Percentiles rank a stretch among this genome's conserved stretches.
These are phyloP conservation scores for Carassius carassius DNA, from an alignment of 2,113 vertebrate genomes.

Conservation along the genomic window DNA sequence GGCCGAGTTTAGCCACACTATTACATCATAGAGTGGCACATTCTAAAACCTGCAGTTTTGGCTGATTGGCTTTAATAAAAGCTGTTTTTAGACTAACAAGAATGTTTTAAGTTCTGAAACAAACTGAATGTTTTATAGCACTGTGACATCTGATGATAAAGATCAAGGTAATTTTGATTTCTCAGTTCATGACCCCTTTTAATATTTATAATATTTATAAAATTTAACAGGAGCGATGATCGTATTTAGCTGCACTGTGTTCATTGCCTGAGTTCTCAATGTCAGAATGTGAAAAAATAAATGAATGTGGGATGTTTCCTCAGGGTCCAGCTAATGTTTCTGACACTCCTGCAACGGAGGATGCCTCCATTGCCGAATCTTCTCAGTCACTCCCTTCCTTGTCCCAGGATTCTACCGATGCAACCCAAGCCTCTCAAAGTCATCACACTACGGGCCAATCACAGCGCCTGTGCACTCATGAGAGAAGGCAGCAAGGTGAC, in stretches of 20 bases:
- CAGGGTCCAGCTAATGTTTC: constrained; percentile 51
- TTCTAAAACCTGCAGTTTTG: too few relatives aligned
- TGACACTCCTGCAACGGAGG: constrained; percentile 54
- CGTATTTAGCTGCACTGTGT: too few relatives aligned
- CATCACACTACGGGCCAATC: constrained; percentile 23
- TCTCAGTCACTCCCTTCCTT: constrained; percentile 17
- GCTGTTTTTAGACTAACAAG: too few relatives aligned
- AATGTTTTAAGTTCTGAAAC: too few relatives aligned
- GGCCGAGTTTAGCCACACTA: too few relatives aligned
- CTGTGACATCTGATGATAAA: too few relatives aligned
- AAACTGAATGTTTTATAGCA: too few relatives aligned
- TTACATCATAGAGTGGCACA: too few relatives aligned
- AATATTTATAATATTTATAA: too few relatives aligned
- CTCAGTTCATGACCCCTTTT: too few relatives aligned
- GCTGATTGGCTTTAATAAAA: too few relatives aligned
- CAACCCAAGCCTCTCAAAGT: constrained; percentile 6
- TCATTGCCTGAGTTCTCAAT: not conserved
- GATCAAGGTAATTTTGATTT: too few relatives aligned
- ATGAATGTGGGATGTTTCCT: not conserved
- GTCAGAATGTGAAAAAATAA: not conserved
- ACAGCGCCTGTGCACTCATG: constrained; percentile 42
- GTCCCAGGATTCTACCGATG: constrained; percentile 11
- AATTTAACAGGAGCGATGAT: not conserved
- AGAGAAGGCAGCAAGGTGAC: constrained; percentile 56
- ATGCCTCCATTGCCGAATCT: constrained; percentile 34